Evolutionary conservation across 2,797 vertebrate genomes (phyloP), one percentile per base, ranked within the genome.

Genomic region (Coregonus sp.): DNA sequence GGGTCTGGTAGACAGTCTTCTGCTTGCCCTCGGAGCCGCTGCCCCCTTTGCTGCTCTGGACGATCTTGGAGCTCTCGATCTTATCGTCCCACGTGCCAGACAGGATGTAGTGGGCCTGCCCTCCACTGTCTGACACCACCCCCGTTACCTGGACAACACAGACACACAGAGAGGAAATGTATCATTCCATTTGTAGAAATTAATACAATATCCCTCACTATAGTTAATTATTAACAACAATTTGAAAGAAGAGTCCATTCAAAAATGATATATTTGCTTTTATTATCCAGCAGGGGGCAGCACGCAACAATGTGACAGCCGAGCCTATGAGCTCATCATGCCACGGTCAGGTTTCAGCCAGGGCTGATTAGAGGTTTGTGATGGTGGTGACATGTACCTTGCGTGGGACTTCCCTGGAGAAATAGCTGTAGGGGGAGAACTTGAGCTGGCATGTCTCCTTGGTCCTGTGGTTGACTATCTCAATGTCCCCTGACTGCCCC

Each of bases 351-450:
- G 37, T 54, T 69, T 69, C 14, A 18, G 75, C 16, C 7, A 59
- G 70, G 76, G 52, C 9, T 63, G 29, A 54, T 47, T 40, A 31
- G 63, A 40, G 31, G 31, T 4, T 35, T 40, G 66, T 52, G 51
- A n/a, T 33, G 29, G 12, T 35, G 40, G 66, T n/a, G 51, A 9
- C 37, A 75, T 82, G 11, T 89, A 99, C 98, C 97, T 99, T 99
- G 29, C 98, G 95, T 56, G 97, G 95, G 4, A 96, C 92, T n/a
- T 99, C 98, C 90, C 97, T 95, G 90, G 98, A 99, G 92, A 99
- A 99, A 92, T 99, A 99, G 92, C 98, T 99, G 89, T 99, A 99
- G 75, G 98, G 97, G 76, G 95, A 96, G 84, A 99, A 99, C 92
- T 99, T 99, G 80, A 99, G 95, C 86, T 99, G 98, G 90, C 98